phyloP scores from a whole-genome alignment of 2,888 invertebrate genomes.

The Petrophora chlorosata region DNA sequence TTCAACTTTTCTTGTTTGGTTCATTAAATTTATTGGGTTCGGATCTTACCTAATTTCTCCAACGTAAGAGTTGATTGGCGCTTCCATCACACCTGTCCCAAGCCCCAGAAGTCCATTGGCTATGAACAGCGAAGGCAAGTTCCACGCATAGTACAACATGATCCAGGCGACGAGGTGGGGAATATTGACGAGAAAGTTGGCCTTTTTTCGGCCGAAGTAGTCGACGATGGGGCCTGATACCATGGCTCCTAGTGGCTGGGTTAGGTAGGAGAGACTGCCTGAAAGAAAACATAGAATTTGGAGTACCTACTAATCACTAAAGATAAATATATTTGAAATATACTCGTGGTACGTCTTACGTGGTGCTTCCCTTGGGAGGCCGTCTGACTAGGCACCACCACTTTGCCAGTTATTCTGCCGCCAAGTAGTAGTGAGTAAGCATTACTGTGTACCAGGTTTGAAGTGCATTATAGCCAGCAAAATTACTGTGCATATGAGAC shows the following conservation, averaged over 20 bases:
- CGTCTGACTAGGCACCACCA: no score
- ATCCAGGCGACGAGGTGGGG: slow-evolving; percentile 83
- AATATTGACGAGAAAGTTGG: slow-evolving; percentile 81
- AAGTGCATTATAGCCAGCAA: no score
- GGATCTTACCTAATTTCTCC: slow-evolving; percentile 81
- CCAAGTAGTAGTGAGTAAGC: no score
- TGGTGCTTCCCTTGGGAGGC: no score
- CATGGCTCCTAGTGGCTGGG: slow-evolving; percentile 82
- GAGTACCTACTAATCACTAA: no score
- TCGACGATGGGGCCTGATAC: slow-evolving; percentile 82
- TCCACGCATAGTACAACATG: slow-evolving; percentile 75
- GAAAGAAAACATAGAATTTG: no score
- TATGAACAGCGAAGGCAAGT: slow-evolving; percentile 70
- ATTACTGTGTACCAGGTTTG: no score
- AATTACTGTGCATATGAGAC: no score
- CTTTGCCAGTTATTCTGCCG: no score
- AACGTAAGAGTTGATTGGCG: slow-evolving; percentile 83
- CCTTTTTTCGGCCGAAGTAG: slow-evolving; percentile 80
- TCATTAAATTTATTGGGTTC: not conserved
- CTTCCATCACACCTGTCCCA: slow-evolving; percentile 84
- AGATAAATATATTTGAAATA: no score
- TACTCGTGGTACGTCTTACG: no score
- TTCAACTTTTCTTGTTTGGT: no score
- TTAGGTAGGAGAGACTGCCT: slow-evolving; percentile 82
- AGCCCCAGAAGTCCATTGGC: slow-evolving; percentile 80